Evolutionary conservation across 2,888 invertebrate species (phyloP).

Genomic region (Amphipoea lucens): DNA sequence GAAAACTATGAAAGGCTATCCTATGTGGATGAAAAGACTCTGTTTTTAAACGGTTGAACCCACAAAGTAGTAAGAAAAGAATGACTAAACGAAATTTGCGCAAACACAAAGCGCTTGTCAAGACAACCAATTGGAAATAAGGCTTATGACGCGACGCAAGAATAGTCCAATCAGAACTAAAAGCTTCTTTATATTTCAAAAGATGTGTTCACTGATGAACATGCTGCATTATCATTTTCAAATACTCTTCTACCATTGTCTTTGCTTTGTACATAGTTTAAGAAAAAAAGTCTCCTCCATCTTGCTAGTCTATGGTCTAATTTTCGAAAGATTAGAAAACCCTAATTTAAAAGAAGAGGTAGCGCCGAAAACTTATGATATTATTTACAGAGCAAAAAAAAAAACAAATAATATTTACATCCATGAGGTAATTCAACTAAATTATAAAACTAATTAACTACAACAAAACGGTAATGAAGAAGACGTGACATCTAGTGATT

Average conservation of each 20-base stretch:
- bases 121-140: neutral
- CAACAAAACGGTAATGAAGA: slow-evolving; percentile 50
- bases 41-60: neutral
- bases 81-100: neutral
- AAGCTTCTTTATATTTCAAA: neutral
- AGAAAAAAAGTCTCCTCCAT: neutral
- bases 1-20: neutral
- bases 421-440: slow-evolving; percentile 72
- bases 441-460: slow-evolving; percentile 58
- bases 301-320: slow-evolving; percentile 9
- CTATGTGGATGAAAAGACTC: neutral
- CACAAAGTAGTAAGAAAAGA: neutral
- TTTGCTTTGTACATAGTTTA: neutral
- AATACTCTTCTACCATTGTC: neutral
- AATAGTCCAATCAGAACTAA: slow-evolving; percentile 4
- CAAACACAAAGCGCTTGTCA: no score
- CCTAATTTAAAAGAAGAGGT: slow-evolving; percentile 41
- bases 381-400: slow-evolving; percentile 64
- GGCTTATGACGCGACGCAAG: neutral
- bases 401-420: slow-evolving; percentile 62
- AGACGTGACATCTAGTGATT: slow-evolving; percentile 28
- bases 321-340: slow-evolving; percentile 21
- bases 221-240: no score
- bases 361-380: slow-evolving; percentile 50
- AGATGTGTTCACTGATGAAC: neutral